Conservation (phyloP, 1,140 invertebrate species). For the Drosophila nikananu region DNA sequence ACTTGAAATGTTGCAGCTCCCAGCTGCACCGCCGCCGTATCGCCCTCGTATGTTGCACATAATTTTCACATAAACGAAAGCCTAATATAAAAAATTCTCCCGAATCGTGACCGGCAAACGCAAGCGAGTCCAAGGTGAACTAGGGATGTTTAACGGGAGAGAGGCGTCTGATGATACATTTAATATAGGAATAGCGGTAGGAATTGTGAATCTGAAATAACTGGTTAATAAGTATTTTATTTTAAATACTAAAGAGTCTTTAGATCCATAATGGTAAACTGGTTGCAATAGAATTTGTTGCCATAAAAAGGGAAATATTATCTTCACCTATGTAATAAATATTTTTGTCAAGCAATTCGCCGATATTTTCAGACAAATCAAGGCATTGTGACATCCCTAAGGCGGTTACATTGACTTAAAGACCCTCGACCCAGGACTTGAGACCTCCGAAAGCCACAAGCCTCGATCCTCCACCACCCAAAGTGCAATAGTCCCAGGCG, state of each 20-base stretch:
- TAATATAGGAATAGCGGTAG: neutral
- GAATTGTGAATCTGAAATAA: neutral
- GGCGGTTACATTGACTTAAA: conserved; percentile 40
- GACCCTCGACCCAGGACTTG: conserved; percentile 1
- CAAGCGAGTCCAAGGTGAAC: conserved; percentile 39
- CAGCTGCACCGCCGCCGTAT: conserved; percentile 19
- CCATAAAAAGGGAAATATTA: too few relatives aligned
- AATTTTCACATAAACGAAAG: conserved; percentile 82
- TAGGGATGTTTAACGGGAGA: neutral
- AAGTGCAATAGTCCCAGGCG: conserved; percentile 30
- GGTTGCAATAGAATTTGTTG: too few relatives aligned
- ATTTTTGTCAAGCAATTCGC: neutral
- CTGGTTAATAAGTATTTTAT: too few relatives aligned
- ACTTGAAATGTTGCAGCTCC: conserved; percentile 60
- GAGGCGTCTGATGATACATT: neutral
- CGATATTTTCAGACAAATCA: neutral
- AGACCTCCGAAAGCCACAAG: neutral
- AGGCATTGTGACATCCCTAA: conserved; percentile 7
- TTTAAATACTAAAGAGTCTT: too few relatives aligned
- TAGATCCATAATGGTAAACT: too few relatives aligned
- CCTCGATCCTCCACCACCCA: neutral
- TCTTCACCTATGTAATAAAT: neutral
- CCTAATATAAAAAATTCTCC: conserved; percentile 79
- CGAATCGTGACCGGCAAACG: conserved; percentile 75
- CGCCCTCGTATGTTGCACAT: conserved; percentile 70